phyloP scores from a whole-genome alignment of 2,113 vertebrate genomes.

The Cettia cetti region DNA sequence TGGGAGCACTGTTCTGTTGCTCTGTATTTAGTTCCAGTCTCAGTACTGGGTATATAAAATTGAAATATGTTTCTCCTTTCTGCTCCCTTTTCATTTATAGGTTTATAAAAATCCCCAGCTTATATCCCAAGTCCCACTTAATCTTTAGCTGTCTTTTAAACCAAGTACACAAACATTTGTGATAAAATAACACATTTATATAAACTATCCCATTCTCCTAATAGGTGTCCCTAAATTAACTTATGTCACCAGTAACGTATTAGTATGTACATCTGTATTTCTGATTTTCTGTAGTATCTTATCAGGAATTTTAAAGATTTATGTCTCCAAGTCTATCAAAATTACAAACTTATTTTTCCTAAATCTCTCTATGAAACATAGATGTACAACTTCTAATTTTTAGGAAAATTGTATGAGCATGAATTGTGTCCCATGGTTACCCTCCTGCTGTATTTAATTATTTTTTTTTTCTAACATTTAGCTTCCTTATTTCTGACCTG shows the following conservation, averaged over 20 bases:
- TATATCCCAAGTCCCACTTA: not conserved
- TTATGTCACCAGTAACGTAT: not conserved
- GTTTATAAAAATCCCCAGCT: not conserved
- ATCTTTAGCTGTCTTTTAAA: not conserved
- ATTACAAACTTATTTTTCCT: not conserved
- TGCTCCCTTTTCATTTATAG: not conserved
- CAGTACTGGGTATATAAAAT: not conserved
- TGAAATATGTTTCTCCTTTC: not conserved
- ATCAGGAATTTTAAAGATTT: not conserved
- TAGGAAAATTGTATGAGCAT: not conserved
- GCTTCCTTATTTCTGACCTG: not conserved
- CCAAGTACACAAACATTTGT: not conserved
- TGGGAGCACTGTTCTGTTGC: not conserved
- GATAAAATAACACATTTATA: not conserved
- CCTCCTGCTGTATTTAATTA: not conserved
- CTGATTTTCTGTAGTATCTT: not conserved
- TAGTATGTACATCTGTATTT: not conserved
- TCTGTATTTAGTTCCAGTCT: not conserved
- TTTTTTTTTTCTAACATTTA: not conserved
- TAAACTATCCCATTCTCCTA: not conserved
- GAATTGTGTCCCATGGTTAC: not conserved
- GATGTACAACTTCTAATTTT: not conserved
- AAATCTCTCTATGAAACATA: not conserved
- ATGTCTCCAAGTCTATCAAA: not conserved
- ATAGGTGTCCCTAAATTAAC: not conserved